Conservation (phyloP, 2,797 vertebrate genomes). For the Poecile montanus region DNA sequence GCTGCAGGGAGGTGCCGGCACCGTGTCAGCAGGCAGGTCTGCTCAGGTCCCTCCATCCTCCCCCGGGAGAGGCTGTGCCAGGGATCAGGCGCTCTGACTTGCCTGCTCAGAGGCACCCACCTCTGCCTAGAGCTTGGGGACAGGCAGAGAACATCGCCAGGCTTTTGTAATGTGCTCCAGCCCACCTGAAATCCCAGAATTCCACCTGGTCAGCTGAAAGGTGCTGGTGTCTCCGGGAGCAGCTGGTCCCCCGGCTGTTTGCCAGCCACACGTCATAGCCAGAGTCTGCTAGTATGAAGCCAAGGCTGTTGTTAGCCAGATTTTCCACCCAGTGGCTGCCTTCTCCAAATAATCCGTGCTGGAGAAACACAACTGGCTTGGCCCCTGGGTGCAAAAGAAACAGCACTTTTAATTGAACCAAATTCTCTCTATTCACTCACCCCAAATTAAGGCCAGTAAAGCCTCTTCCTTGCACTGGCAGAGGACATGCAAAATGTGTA, state of each 20-base stretch:
- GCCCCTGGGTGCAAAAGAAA: slow-evolving; percentile 21
- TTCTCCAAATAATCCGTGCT: slow-evolving; percentile 65
- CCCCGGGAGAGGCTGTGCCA: neutral
- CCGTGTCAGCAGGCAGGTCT: neutral
- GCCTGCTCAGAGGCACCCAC: neutral
- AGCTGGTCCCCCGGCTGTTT: slow-evolving; percentile 69
- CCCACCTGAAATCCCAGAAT: slow-evolving; percentile 77
- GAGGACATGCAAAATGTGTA: neutral
- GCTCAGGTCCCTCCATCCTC: neutral
- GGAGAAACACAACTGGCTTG: slow-evolving; percentile 53
- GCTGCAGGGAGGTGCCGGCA: neutral
- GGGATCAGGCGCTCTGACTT: neutral
- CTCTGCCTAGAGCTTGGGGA: neutral
- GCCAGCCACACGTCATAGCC: slow-evolving; percentile 75
- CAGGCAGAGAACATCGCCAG: neutral
- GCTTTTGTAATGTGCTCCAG: neutral
- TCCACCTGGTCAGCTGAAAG: slow-evolving; percentile 47
- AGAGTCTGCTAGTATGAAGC: slow-evolving; percentile 74
- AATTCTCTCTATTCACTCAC: neutral
- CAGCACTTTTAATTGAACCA: neutral
- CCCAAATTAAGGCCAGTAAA: neutral
- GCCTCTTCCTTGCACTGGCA: neutral
- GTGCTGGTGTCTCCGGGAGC: slow-evolving; percentile 51
- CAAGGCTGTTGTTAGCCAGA: slow-evolving; percentile 69
- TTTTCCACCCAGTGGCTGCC: slow-evolving; percentile 71